Base-by-base conservation (phyloP, 92 coral and sea anemone species). In the Phenganax stokvisi region DNA sequence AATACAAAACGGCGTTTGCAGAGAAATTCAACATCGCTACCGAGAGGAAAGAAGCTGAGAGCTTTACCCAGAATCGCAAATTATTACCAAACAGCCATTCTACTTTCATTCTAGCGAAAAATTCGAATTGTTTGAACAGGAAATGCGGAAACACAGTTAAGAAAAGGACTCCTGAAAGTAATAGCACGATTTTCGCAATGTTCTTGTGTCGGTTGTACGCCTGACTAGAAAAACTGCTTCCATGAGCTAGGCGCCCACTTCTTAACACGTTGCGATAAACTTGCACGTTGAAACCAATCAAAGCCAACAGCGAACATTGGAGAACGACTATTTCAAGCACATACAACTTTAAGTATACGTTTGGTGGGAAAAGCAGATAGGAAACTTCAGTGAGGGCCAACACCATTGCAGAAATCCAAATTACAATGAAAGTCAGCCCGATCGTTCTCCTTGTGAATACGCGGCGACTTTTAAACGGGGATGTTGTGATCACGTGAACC, bases 401-500 rank as follows among this genome's bases (percentile, higher is more conserved):
- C 69, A n/a, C 91, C 91, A 27, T 86, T 91, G 69, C 58, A 87
- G 53, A 86, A 81, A 77, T 89, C 91, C 83, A 91, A 85, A 79
- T 88, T 90, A 89, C 90, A 69, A 77, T 86, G 84, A 86, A 87
- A 81, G 13, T 92, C 86, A 76, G 80, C 91, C 73, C 89, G 92
- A 37, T 68, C 90, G 0, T 94, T 15, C 10, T 25, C 47, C 54
- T 62, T 11, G 82, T 44, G 31, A 78, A 78, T 20, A 78, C 64
- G 59, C 51, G 51, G 10, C 68, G 66, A 7, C 82, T 29, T 59
- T 17, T 66, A 12, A 78, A 53, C 29, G 82, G 82, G 51, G 16
- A 78, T 64, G 62, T 78, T 25, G 82, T 78, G 31, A 78, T 78
- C 27, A 78, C 73, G 82, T 13, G 64, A 25, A 78, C 29, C 52